Base-by-base conservation (phyloP, 2,888 invertebrate genomes). In the Thymelicus lineola region DNA sequence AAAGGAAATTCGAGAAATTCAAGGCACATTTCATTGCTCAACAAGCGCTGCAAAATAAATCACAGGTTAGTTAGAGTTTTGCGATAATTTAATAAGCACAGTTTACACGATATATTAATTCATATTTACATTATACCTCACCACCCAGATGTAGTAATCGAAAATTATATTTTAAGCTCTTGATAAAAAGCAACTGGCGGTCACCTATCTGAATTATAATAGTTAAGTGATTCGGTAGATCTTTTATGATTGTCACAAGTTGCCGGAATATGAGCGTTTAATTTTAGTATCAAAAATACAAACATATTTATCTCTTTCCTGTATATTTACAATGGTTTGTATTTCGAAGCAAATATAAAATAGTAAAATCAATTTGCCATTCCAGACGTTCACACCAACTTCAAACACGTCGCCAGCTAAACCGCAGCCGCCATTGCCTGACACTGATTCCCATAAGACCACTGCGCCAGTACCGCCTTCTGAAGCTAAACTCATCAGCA, bases 1-100 rank as follows among this genome's bases (percentile, higher is more conserved):
- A 96, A 84, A 94, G 96, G 53, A 97, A 97, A 77, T 94, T 97
- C 60, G 97, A 91, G 77, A 91, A 97, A 69, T 95, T 96, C 71
- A 97, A 97, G 82, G 97, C 97, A 17, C 97, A 97, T 77, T 98
- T 98, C 89, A 95, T 98, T 15, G 90, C 91, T 4, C 84, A 87
- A 68, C 90, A 91, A 69, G 90, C 91, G 0, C 74, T 91, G 68
- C 84, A 85, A 57, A 85, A 84, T 68, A 84, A 85, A 69, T 20
- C 20, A 42, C 79, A 80, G 80, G 85, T 84, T 74, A 55, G n/a
- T 60, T 65, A 12, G 28, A 28, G n/a, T n/a, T n/a, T n/a, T n/a
- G n/a, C n/a, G n/a, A n/a, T n/a, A n/a, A n/a, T n/a, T n/a, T n/a
- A n/a, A n/a, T n/a, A n/a, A n/a, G n/a, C n/a, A n/a, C n/a, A n/a